These are phyloP conservation scores for Nannobrachium achirus DNA, from an alignment of 2,113 vertebrate species.

Conservation along the genomic window DNA sequence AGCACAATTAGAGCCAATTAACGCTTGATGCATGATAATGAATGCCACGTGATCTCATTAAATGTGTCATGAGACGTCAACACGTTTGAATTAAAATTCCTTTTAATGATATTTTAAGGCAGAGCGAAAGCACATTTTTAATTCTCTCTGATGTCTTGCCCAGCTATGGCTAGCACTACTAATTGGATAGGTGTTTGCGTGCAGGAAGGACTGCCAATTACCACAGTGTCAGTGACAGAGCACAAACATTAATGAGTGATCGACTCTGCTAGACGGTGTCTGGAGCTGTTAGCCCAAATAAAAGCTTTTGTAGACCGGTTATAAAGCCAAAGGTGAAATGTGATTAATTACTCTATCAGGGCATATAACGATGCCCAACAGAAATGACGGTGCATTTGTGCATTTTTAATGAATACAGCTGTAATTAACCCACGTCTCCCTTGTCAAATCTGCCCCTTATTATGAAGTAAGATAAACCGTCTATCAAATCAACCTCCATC, in stretches of 20 bases:
- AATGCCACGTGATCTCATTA: conserved; percentile 34
- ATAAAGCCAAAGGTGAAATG: conserved; percentile 66
- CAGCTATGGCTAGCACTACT: conserved; percentile 43
- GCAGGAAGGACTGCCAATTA: conserved; percentile 68
- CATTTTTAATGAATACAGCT: conserved; percentile 64
- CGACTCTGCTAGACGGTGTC: conserved; percentile 50
- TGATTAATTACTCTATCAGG: conserved; percentile 57
- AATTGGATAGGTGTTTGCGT: conserved; percentile 64
- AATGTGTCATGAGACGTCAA: conserved; percentile 1
- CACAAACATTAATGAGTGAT: conserved; percentile 60
- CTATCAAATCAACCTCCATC: conserved; percentile 45
- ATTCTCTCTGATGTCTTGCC: conserved; percentile 55
- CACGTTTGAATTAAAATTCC: conserved; percentile 19
- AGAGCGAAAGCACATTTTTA: conserved; percentile 47
- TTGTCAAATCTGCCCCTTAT: conserved; percentile 58
- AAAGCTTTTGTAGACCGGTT: conserved; percentile 55
- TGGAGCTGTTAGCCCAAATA: conserved; percentile 48
- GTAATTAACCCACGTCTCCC: conserved; percentile 61
- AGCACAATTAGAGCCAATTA: conserved; percentile 36
- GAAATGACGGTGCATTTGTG: conserved; percentile 47
- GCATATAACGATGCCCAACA: conserved; percentile 47
- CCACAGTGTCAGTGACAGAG: conserved; percentile 66
- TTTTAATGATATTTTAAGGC: conserved; percentile 49
- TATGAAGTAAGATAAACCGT: conserved; percentile 64
- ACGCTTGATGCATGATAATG: conserved; percentile 16